Conservation (phyloP, 2,113 vertebrate genomes). For the Leiothrix lutea region DNA sequence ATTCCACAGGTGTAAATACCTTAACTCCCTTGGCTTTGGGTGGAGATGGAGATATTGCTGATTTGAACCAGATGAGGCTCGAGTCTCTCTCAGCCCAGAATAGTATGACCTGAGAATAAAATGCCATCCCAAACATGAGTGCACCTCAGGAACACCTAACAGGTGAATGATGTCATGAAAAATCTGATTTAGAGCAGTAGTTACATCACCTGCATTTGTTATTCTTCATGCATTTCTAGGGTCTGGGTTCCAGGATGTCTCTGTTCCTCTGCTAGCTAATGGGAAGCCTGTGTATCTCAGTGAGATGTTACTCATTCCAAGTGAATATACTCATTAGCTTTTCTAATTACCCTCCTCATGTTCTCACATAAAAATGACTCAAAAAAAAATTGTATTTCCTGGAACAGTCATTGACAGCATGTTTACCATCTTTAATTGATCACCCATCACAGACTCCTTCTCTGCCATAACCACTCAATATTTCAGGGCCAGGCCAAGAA, state of each 20-base stretch:
- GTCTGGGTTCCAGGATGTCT: background rate
- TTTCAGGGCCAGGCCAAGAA: background rate
- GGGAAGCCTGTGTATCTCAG: background rate
- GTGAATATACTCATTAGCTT: background rate
- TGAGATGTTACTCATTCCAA: slow-evolving; percentile 32
- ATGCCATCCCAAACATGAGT: background rate
- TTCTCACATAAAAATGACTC: slow-evolving; percentile 45
- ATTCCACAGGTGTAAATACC: background rate
- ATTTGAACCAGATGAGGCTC: background rate
- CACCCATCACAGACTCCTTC: background rate
- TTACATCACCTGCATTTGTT: background rate
- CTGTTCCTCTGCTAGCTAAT: background rate
- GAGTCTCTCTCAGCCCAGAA: background rate
- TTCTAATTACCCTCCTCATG: slow-evolving; percentile 3
- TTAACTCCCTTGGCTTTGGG: background rate
- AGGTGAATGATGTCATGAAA: background rate
- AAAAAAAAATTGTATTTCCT: slow-evolving; percentile 20
- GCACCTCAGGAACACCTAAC: background rate
- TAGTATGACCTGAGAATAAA: background rate
- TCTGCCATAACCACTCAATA: slow-evolving; percentile 7
- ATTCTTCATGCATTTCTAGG: background rate
- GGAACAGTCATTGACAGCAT: slow-evolving; percentile 42
- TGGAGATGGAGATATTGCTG: background rate
- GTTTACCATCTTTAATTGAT: slow-evolving; percentile 56
- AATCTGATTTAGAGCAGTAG: background rate